A percentile compares a stretch with the other conserved stretches of the same genome.
phyloP scores from a whole-genome alignment of 2,113 vertebrate genomes.

The Otis tarda region DNA sequence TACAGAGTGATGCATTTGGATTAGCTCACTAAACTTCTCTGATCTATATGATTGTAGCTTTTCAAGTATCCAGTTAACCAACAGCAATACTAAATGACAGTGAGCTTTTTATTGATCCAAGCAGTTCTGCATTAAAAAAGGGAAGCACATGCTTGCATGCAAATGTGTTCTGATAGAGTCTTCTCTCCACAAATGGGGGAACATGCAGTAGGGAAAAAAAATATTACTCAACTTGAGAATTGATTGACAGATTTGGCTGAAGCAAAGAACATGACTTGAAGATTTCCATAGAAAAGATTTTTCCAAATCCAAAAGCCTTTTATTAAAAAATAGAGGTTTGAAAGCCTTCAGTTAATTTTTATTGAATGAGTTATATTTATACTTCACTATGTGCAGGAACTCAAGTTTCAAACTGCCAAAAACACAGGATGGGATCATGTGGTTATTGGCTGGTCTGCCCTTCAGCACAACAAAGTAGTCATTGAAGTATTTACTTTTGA shows the following conservation, averaged over 20 bases:
- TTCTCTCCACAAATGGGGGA: not conserved
- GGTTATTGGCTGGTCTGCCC: slow-evolving; percentile 39
- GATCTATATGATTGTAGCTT: not conserved
- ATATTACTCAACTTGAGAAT: not conserved
- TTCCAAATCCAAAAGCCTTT: not conserved
- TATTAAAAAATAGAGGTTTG: not conserved
- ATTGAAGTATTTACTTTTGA: slow-evolving; percentile 44
- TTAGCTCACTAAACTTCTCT: not conserved
- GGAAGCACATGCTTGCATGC: not conserved
- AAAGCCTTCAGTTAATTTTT: not conserved
- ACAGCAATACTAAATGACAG: not conserved
- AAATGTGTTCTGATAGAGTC: not conserved
- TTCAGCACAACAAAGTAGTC: slow-evolving; percentile 30
- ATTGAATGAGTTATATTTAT: slow-evolving; percentile 41
- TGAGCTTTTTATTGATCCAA: not conserved
- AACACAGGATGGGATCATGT: slow-evolving; percentile 45
- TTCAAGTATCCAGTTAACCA: not conserved
- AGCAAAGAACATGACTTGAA: not conserved
- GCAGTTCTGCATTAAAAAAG: not conserved
- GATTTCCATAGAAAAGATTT: not conserved
- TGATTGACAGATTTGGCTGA: not conserved
- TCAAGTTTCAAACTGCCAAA: slow-evolving; percentile 34
- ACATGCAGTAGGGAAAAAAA: not conserved
- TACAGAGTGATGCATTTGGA: not conserved
- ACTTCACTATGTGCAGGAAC: not conserved